Base-by-base conservation (phyloP, 2,888 invertebrate species). In the Tridacna gigas region DNA sequence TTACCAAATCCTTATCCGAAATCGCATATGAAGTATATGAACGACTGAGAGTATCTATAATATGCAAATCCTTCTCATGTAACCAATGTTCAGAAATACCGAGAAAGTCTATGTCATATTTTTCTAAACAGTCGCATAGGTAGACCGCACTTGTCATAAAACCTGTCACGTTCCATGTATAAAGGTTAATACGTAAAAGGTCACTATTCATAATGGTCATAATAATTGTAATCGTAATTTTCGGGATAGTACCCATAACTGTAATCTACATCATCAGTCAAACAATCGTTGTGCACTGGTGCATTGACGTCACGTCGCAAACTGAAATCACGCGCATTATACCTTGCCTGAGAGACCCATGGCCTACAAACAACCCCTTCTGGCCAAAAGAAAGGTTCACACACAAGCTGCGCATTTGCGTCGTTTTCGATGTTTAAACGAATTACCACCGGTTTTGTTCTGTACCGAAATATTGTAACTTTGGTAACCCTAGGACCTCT, bases 161-260 rank as follows among this genome's bases (percentile, higher is more conserved):
- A n/a, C 61, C 61, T 61, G 61, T 61, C 9, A n/a, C 61, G 61
- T 61, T 61, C 61, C 61, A 61, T n/a, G 61, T 61, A 61, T 11
- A 61, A n/a, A 61, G n/a, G 9, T 61, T 61, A 9, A 61, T 9
- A 9, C n/a, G 12, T 61, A n/a, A 12, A 15, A 11, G 12, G n/a
- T 22, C n/a, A 61, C n/a, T n/a, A 12, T 15, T 61, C 9, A n/a
- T 61, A n/a, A 61, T 67, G 5, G 28, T 26, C 18, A 13, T 26
- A 13, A 67, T 22, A 28, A 28, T 28, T 13, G n/a, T 26, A 63
- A 13, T 15, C 51, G n/a, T n/a, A n/a, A n/a, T n/a, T n/a, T 13
- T 51, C 51, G 15, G n/a, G n/a, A n/a, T n/a, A n/a, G n/a, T n/a
- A n/a, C n/a, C n/a, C n/a, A n/a, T n/a, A n/a, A n/a, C n/a, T n/a